A percentile compares a stretch with the other conserved stretches of the same genome.
Evolutionary conservation across 2,888 invertebrate species (phyloP).

Genomic region (Drosophila setosimentum): DNA sequence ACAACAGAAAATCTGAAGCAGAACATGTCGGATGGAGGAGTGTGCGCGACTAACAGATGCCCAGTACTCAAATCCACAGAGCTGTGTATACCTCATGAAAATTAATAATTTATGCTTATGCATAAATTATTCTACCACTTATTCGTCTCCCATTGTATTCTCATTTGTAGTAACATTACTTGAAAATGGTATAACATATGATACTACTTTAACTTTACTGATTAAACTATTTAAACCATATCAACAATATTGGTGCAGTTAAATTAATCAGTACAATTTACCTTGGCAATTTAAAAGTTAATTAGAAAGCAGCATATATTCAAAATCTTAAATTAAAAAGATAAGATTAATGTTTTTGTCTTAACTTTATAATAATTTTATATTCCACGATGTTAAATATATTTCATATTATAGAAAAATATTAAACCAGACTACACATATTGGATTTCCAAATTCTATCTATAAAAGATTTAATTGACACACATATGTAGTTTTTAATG

Average conservation of each 20-base stretch:
- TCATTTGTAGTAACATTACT: background rate
- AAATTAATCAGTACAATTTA: background rate
- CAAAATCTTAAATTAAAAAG: background rate
- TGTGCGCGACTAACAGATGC: background rate
- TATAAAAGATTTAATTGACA: background rate
- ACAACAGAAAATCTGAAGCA: slow-evolving; percentile 20
- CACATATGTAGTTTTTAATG: background rate
- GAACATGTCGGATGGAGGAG: background rate
- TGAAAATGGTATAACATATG: background rate
- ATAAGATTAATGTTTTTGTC: background rate
- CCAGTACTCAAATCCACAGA: background rate
- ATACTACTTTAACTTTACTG: background rate
- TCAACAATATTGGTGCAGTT: background rate
- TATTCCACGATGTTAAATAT: background rate
- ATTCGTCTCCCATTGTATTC: background rate
- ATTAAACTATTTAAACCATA: background rate
- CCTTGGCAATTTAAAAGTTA: background rate
- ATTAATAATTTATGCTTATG: too few species aligned
- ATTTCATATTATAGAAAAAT: background rate
- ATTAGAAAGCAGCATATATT: too few species aligned
- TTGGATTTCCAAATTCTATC: background rate
- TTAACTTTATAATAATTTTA: background rate
- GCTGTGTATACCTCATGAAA: too few species aligned
- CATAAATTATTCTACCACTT: background rate
- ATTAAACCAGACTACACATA: background rate